These are phyloP conservation scores for Calosoma granatense DNA, from an alignment of 1,140 invertebrate species.

Conservation along the genomic window DNA sequence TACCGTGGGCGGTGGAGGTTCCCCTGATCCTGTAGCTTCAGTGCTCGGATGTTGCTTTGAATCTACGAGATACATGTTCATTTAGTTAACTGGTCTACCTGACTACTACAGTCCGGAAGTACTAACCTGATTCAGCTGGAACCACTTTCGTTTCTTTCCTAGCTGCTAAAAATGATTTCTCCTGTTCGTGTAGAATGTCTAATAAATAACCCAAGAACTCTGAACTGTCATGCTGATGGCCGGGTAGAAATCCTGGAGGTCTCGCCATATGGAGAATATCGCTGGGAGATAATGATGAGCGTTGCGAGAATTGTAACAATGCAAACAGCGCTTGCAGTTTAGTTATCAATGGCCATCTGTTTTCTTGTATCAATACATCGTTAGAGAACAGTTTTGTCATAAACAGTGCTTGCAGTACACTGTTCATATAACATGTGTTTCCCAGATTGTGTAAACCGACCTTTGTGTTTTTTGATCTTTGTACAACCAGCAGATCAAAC, in stretches of 20 bases:
- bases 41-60: slow-evolving; percentile 23
- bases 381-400: slow-evolving; percentile 65
- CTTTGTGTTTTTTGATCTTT: slow-evolving; percentile 35
- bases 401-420: slow-evolving; percentile 68
- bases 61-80: slow-evolving; percentile 25
- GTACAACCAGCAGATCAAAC: slow-evolving; percentile 8
- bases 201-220: slow-evolving; percentile 73
- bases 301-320: slow-evolving; percentile 56
- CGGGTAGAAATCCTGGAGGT: slow-evolving; percentile 62
- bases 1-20: slow-evolving; percentile 35
- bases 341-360: slow-evolving; percentile 43
- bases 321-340: slow-evolving; percentile 67
- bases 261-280: slow-evolving; percentile 55
- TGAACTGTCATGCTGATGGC: slow-evolving; percentile 77
- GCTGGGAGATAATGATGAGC: slow-evolving; percentile 52
- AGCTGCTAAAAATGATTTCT: slow-evolving; percentile 31
- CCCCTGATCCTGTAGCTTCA: too few relatives aligned
- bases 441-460: slow-evolving; percentile 75
- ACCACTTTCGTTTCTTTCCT: background rate
- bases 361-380: slow-evolving; percentile 41
- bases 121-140: background rate
- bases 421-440: slow-evolving; percentile 84
- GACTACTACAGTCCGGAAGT: too few relatives aligned
- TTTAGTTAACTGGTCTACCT: too few relatives aligned
- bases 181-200: slow-evolving; percentile 61